Base-by-base conservation (phyloP, 2,888 invertebrate genomes). In the Pristionchus entomophagus region DNA sequence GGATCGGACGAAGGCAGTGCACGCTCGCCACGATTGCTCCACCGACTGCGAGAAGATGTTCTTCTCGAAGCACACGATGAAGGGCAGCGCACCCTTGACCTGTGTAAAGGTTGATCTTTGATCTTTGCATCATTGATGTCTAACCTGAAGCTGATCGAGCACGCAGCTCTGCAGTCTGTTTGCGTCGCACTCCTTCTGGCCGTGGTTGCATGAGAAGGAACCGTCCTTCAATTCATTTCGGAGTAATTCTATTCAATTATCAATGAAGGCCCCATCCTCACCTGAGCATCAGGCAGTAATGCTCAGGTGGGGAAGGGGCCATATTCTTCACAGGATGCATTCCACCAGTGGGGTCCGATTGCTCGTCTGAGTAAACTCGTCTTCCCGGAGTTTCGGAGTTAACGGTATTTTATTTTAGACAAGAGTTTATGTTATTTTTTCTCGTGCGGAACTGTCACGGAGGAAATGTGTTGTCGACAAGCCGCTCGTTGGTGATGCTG, bases 151-250 rank as follows among this genome's bases (percentile, higher is more conserved):
- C 45, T 91, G 88, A 84, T 92, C 92, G 22, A 93, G 77, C 41
- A 91, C 93, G 88, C 93, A 93, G 38, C 91, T 90, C 89, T 92
- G 91, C 35, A 93, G 88, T 62, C 91, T 88, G 87, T 93, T 93
- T 53, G 93, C 93, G 78, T 93, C 93, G 87, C 93, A 93, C 85
- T 93, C 93, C 86, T 91, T 93, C 84, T 91, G 88, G 3, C 93
- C 93, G 88, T 93, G 93, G 86, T 93, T 93, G 88, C 93, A 93
- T 22, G 92, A 92, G 85, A 93, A 91, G 59, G 92, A 91, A 32
- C 92, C 92, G 78, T 92, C 92, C 92, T 92, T 87, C 4, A 49
- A 78, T 3, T 5, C 10, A 38, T n/a, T n/a, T n/a, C n/a, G n/a
- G n/a, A n/a, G n/a, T n/a, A n/a, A n/a, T 22, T 1, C 8, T 69